phyloP scores from a whole-genome alignment of 2,888 invertebrate species.

The Galerucella pusilla region DNA sequence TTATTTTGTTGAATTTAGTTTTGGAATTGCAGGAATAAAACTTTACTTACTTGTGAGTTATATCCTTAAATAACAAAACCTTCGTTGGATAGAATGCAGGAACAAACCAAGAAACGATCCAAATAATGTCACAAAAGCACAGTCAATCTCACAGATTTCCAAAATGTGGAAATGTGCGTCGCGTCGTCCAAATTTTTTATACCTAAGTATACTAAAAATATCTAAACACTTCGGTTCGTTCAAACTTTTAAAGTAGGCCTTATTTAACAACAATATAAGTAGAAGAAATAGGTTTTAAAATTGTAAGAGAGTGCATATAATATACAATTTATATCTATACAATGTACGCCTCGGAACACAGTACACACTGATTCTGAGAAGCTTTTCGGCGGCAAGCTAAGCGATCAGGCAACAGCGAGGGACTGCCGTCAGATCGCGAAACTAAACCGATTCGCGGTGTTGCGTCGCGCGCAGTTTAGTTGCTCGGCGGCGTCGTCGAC shows the following conservation, averaged over 20 bases:
- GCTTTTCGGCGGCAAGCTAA: constrained; percentile 66
- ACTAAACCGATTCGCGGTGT: constrained; percentile 59
- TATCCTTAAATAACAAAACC: constrained; percentile 15
- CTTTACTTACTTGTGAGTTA: constrained; percentile 23
- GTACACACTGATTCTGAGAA: constrained; percentile 62
- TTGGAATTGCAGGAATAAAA: background rate
- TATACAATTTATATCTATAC: constrained; percentile 49
- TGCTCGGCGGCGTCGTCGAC: constrained; percentile 42
- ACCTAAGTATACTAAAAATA: constrained; percentile 11
- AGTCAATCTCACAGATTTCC: constrained; percentile 31
- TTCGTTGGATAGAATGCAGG: constrained; percentile 5
- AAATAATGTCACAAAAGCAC: constrained; percentile 34
- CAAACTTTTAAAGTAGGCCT: constrained; percentile 27
- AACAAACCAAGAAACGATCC: constrained; percentile 29
- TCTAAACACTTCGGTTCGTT: constrained; percentile 30
- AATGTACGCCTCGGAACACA: constrained; percentile 63
- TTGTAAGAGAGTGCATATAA: constrained; percentile 29
- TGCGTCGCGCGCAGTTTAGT: constrained; percentile 47
- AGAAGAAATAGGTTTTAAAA: constrained; percentile 15
- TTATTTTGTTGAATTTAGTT: background rate
- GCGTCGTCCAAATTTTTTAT: constrained; percentile 18
- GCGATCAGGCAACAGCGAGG: constrained; percentile 67
- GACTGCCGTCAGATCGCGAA: constrained; percentile 65
- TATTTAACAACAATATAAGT: constrained; percentile 29
- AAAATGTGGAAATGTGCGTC: constrained; percentile 21